Percentiles rank a stretch among this genome's conserved stretches.
Conservation (phyloP, 2,888 invertebrate genomes). For the Rambutsinella grinnellia region DNA sequence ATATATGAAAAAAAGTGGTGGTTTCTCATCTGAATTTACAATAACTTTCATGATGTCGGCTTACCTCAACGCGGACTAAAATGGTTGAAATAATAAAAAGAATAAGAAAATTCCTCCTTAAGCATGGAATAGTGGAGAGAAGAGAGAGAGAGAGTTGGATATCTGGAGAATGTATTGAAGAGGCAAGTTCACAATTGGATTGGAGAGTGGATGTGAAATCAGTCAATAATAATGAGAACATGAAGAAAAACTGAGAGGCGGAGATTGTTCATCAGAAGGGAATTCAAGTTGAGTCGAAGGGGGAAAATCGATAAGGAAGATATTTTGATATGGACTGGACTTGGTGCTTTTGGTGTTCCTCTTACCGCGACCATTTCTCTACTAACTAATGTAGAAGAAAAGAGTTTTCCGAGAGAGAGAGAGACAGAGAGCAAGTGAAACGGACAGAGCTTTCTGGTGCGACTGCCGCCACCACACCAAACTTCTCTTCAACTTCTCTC, state of each 20-base stretch:
- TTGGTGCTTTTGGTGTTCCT: slow-evolving; percentile 49
- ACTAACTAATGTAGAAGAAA: slow-evolving; percentile 44
- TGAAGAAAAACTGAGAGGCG: slow-evolving; percentile 62
- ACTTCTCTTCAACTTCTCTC: slow-evolving; percentile 41
- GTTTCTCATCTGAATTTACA: slow-evolving; percentile 33
- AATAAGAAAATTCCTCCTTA: neutral
- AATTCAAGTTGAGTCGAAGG: slow-evolving; percentile 63
- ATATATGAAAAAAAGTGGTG: neutral
- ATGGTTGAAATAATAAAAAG: slow-evolving; percentile 15
- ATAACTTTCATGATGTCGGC: slow-evolving; percentile 23
- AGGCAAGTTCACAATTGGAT: slow-evolving; percentile 58
- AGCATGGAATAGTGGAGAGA: too few relatives aligned
- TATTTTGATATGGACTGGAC: slow-evolving; percentile 65
- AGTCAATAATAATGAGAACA: slow-evolving; percentile 62
- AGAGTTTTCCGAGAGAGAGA: slow-evolving; percentile 38
- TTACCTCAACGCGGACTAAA: slow-evolving; percentile 16
- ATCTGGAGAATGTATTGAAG: slow-evolving; percentile 39
- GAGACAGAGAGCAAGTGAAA: slow-evolving; percentile 51
- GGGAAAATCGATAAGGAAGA: slow-evolving; percentile 66
- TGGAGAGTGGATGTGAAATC: slow-evolving; percentile 62
- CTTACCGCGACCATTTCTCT: slow-evolving; percentile 47
- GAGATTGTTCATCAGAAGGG: slow-evolving; percentile 66
- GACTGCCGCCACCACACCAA: slow-evolving; percentile 35
- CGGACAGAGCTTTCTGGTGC: slow-evolving; percentile 53
- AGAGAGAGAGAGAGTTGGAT: slow-evolving; percentile 21